Evolutionary conservation across 2,797 vertebrate genomes (phyloP).

Genomic region (Coranthus polyacanthus): DNA sequence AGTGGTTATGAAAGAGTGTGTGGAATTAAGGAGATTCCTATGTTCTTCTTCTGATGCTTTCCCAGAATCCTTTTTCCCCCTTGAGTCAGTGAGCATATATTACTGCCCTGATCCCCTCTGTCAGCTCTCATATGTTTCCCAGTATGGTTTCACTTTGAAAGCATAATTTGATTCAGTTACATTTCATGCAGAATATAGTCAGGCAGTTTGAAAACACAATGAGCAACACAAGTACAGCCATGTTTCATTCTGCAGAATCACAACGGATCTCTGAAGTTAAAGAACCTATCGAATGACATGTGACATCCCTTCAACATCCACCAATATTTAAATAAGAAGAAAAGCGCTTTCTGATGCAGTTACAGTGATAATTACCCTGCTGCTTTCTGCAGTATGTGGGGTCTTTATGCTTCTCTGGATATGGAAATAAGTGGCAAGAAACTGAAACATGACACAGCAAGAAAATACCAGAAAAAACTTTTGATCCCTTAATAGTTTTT

Average conservation of each 20-base stretch:
- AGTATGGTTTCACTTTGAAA: conserved; percentile 51
- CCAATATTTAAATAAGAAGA: not conserved
- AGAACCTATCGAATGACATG: not conserved
- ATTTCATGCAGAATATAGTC: conserved; percentile 19
- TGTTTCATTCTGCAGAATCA: conserved; percentile 19
- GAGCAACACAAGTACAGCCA: not conserved
- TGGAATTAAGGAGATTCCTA: conserved; percentile 30
- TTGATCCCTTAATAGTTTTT: too few species aligned
- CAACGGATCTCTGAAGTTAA: not conserved
- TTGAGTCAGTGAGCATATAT: conserved; percentile 55
- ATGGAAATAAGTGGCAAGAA: conserved; percentile 6
- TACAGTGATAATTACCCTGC: not conserved
- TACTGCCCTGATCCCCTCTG: conserved; percentile 61
- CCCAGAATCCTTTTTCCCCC: conserved; percentile 57
- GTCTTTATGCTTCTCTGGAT: conserved; percentile 4
- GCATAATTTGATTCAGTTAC: conserved; percentile 38
- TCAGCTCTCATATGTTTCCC: conserved; percentile 51
- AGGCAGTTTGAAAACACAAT: not conserved
- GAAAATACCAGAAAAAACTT: too few species aligned
- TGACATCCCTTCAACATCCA: not conserved
- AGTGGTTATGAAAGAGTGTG: conserved; percentile 42
- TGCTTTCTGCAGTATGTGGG: not conserved
- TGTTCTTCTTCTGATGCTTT: conserved; percentile 42
- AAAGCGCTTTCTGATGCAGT: not conserved
- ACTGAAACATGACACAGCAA: not conserved